Evolutionary conservation across 2,113 vertebrate species (phyloP), one percentile per base, ranked within the genome.

Genomic region (Clarias gariepinus): DNA sequence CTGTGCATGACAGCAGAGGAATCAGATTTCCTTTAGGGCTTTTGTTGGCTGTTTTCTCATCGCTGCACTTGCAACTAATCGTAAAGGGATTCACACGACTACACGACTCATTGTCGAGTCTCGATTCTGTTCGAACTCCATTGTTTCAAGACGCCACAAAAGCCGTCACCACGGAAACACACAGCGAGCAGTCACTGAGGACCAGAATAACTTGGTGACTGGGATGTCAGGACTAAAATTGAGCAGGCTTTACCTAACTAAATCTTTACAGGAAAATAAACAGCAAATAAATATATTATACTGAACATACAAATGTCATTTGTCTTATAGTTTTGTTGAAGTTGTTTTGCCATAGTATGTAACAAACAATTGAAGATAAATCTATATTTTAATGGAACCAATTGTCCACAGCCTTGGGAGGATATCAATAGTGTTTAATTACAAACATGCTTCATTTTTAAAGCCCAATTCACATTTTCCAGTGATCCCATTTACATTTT

Each of bases 11-110:
- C 55, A 33, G 28, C n/a, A 79, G 28, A 33, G 28, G 55, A 80
- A 33, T 80, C 58, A 16, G 77, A 80, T 60, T 80, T 80, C 77
- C 77, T 80, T 18, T 80, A 10, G 16, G 18, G 18, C 55, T 80
- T 80, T 58, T 33, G 1, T 33, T 80, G 55, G 28, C 55, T 80
- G 55, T 60, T 80, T 47, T 80, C 53, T 80, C 28, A 60, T 79
- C 28, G 23, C 28, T 33, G 77, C 55, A 80, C 55, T 60, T 60
- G 28, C 4, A 15, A 33, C 9, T 80, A 80, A 55, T 80, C 5
- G 18, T 58, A 80, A 0, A 80, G 8, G 10, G 53, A 18, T 30
- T 80, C 28, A 60, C 18, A 80, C 7, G 30, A 58, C 58, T 80
- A 60, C 53, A 79, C 28, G 18, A 57, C 30, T 79, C 76, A 80